A percentile compares a stretch with the other conserved stretches of the same genome.
Evolutionary conservation across 1,140 invertebrate species (phyloP).

Genomic region (Pogonognathellus flavescens): DNA sequence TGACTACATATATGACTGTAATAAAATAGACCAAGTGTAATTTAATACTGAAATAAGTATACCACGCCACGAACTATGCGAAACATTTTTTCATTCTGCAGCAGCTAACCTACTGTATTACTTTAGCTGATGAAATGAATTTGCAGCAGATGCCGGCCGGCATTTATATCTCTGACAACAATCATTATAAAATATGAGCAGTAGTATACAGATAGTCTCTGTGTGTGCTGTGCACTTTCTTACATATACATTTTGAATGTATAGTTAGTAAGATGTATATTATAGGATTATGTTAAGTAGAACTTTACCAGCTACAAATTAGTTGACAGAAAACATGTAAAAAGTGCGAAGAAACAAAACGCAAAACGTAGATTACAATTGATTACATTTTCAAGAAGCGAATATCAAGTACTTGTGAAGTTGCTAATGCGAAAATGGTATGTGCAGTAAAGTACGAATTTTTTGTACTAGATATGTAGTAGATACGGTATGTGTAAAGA

Average conservation of each 20-base stretch:
- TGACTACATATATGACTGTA: neutral
- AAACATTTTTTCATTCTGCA: too few relatives aligned
- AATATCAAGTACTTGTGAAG: neutral
- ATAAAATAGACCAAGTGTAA: slow-evolving; percentile 25
- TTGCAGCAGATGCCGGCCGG: slow-evolving; percentile 8
- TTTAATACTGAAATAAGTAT: slow-evolving; percentile 34
- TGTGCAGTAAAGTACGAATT: too few relatives aligned
- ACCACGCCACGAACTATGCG: neutral
- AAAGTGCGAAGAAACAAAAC: slow-evolving; percentile 10
- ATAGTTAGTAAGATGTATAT: neutral
- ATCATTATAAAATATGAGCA: neutral
- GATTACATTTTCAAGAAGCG: neutral
- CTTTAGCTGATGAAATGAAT: slow-evolving; percentile 17
- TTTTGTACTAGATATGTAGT: too few relatives aligned
- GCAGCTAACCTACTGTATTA: slow-evolving; percentile 24
- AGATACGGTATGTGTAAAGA: too few relatives aligned
- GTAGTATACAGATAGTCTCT: neutral
- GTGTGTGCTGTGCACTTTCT: neutral
- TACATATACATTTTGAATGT: neutral
- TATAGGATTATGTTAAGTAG: slow-evolving; percentile 13
- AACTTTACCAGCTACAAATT: neutral
- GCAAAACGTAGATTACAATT: neutral
- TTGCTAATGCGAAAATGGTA: too few relatives aligned
- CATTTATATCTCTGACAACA: neutral
- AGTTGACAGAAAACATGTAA: neutral